Evolutionary conservation across 92 coral and sea anemone species (phyloP).

Genomic region (Zoanthus sansibaricus): DNA sequence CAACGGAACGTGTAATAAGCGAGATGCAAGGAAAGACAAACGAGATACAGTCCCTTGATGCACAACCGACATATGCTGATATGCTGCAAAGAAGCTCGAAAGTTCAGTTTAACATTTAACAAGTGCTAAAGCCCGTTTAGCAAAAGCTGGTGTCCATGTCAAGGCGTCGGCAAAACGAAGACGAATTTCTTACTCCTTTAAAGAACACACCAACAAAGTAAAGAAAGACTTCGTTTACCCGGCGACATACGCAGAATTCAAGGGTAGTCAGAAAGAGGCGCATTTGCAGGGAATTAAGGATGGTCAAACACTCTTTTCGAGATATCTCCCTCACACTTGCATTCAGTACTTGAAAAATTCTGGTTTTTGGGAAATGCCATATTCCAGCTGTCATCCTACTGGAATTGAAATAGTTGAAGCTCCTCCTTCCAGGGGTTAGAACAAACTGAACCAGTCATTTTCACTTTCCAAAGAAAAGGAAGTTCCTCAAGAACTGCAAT

Average conservation of each 20-base stretch:
- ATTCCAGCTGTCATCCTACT: conserved; percentile 16
- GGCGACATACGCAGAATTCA: conserved; percentile 18
- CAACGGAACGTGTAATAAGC: conserved; percentile 56
- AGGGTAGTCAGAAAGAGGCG: conserved; percentile 40
- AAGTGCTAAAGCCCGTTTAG: conserved; percentile 53
- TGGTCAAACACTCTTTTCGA: conserved; percentile 55
- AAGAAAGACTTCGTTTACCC: conserved; percentile 32
- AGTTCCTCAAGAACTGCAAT: background rate
- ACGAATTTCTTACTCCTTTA: conserved; percentile 40
- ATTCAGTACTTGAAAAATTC: conserved; percentile 24
- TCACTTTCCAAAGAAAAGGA: background rate
- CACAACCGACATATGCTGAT: conserved; percentile 70
- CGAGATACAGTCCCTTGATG: conserved; percentile 59
- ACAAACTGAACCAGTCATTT: conserved; percentile 28
- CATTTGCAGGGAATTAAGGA: conserved; percentile 43
- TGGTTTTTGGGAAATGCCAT: conserved; percentile 38
- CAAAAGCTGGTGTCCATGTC: conserved; percentile 56
- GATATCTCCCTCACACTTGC: conserved; percentile 45
- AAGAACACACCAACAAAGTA: conserved; percentile 1
- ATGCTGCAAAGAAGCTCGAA: conserved; percentile 59
- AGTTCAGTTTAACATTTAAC: conserved; percentile 66
- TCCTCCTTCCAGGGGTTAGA: conserved; percentile 10
- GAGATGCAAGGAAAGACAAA: conserved; percentile 70
- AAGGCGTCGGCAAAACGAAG: conserved; percentile 56
- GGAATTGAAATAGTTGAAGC: conserved; percentile 35